Evolutionary conservation across 2,113 vertebrate species (phyloP).

Genomic region (Cochlearius cochlearius): DNA sequence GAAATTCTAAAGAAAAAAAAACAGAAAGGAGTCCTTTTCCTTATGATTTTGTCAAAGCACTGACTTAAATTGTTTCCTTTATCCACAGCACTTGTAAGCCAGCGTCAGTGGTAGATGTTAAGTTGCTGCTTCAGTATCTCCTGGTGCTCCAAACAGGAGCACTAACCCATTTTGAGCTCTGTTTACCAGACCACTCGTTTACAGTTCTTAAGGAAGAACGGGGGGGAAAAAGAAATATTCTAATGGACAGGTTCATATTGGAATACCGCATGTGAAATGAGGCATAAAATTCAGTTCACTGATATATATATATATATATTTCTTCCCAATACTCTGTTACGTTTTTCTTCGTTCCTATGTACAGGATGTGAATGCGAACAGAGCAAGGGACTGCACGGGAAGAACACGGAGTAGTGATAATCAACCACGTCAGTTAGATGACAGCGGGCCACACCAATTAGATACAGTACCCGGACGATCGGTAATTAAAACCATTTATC

Average conservation of each 20-base stretch:
- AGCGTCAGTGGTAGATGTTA: background rate
- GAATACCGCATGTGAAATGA: background rate
- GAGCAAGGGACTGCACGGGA: background rate
- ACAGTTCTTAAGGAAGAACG: background rate
- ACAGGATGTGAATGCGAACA: background rate
- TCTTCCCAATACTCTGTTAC: background rate
- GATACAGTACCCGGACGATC: background rate
- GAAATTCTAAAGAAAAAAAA: background rate
- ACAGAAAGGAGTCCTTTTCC: background rate
- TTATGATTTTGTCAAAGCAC: background rate
- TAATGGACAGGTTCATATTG: background rate
- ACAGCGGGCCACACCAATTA: background rate
- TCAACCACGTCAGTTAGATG: rapidly evolving
- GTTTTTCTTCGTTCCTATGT: background rate
- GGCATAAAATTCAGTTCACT: background rate
- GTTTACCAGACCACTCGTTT: background rate
- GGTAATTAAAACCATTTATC: background rate
- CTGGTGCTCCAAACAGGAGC: background rate
- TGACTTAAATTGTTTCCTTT: background rate
- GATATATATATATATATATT: rapidly evolving
- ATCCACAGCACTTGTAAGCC: background rate
- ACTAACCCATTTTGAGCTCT: background rate
- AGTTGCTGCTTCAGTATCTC: background rate
- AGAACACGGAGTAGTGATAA: background rate
- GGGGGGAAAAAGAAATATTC: background rate